Percentiles rank a stretch among this genome's conserved stretches.
Evolutionary conservation across 2,888 invertebrate species (phyloP).

Genomic region (Sarcophaga rosellei): DNA sequence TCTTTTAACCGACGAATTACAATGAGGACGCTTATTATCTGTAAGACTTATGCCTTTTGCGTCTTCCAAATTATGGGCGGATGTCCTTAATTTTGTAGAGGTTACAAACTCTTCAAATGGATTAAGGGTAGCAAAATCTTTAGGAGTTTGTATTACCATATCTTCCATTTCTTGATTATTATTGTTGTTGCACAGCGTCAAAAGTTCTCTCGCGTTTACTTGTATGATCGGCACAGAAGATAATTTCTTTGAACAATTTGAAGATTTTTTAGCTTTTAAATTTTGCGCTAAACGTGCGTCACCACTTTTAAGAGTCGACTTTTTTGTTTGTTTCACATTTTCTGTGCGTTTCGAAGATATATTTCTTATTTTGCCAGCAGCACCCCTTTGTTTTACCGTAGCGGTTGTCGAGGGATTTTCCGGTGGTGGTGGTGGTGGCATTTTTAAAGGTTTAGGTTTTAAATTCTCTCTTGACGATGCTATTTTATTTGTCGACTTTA

Average conservation of each 20-base stretch:
- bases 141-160: slow-evolving; percentile 58
- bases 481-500: background rate
- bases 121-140: slow-evolving; percentile 64
- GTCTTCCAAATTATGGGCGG: slow-evolving; percentile 36
- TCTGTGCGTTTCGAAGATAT: slow-evolving; percentile 15
- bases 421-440: slow-evolving; percentile 52
- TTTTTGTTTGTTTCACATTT: slow-evolving; percentile 6
- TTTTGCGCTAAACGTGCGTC: slow-evolving; percentile 52
- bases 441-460: slow-evolving; percentile 46
- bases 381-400: background rate
- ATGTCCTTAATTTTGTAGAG: slow-evolving; percentile 71
- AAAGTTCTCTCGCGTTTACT: slow-evolving; percentile 18
- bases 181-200: background rate
- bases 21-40: slow-evolving; percentile 18
- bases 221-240: background rate
- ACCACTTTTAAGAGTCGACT: slow-evolving; percentile 32
- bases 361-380: slow-evolving; percentile 11
- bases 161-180: background rate
- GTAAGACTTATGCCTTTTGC: slow-evolving; percentile 26
- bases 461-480: background rate
- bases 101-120: slow-evolving; percentile 70
- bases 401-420: background rate
- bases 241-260: background rate
- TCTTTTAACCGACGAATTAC: slow-evolving; percentile 26
- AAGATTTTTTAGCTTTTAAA: slow-evolving; percentile 68